Conservation (phyloP, 2,888 invertebrate genomes). For the Orchesella flavescens region DNA sequence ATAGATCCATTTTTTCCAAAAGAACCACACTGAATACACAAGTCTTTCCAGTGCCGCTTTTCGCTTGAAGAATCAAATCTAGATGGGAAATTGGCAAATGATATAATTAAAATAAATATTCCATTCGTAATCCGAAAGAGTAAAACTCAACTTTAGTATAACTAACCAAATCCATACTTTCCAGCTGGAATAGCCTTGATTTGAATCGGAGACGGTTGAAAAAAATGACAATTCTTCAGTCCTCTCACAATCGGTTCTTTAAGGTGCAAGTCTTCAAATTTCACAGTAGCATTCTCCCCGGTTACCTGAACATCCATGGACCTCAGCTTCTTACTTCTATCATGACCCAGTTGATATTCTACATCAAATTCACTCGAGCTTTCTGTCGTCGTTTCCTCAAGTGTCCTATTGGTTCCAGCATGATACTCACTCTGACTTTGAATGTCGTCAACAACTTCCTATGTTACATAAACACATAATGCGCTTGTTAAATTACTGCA, state of each 20-base stretch:
- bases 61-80: conserved; percentile 96
- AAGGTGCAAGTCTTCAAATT: conserved; percentile 85
- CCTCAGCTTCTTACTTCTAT: conserved; percentile 50
- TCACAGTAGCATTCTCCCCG: conserved; percentile 76
- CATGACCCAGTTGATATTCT: conserved; percentile 46
- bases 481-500: too few species aligned
- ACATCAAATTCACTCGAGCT: neutral
- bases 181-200: conserved; percentile 93
- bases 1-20: conserved; percentile 80
- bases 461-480: too few species aligned
- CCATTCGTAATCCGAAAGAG: too few species aligned
- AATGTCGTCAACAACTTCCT: too few species aligned
- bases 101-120: neutral
- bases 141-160: too few species aligned
- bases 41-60: conserved; percentile 98
- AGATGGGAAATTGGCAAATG: conserved; percentile 72
- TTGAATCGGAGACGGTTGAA: conserved; percentile 93
- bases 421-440: too few species aligned
- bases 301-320: conserved; percentile 67
- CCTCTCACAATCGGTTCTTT: conserved; percentile 81
- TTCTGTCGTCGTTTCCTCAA: neutral
- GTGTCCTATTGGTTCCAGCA: too few species aligned
- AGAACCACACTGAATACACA: conserved; percentile 90
- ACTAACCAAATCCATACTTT: conserved; percentile 90
- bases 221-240: conserved; percentile 83